Percentiles rank a stretch among this genome's conserved stretches.
These are phyloP conservation scores for Acanthosoma haemorrhoidale DNA, from an alignment of 2,888 invertebrate species.

Conservation along the genomic window DNA sequence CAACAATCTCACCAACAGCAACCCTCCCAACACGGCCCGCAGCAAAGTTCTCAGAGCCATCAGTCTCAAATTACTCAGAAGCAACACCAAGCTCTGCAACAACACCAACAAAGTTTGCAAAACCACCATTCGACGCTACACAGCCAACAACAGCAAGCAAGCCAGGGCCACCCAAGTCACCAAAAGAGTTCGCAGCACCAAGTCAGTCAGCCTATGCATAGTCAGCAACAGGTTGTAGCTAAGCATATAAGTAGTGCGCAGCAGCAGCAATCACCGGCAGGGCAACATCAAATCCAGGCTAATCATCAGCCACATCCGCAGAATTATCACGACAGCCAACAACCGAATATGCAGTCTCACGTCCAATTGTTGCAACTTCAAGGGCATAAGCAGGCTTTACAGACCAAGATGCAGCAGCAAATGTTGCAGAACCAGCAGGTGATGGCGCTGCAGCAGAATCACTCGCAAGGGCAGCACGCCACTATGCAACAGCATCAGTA, in stretches of 20 bases:
- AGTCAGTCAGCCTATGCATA: not conserved
- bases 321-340: not conserved
- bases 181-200: not conserved
- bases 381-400: not conserved
- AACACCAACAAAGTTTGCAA: slow-evolving; percentile 12
- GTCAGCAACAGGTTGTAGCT: not conserved
- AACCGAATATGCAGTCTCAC: not conserved
- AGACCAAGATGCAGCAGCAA: not conserved
- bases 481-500: slow-evolving; percentile 4
- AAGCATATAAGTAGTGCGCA: not conserved
- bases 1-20: slow-evolving; percentile 22
- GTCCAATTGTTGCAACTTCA: slow-evolving; percentile 15
- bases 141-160: slow-evolving; percentile 5
- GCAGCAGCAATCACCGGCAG: not conserved
- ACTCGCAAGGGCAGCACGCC: not conserved
- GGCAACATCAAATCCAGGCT: not conserved
- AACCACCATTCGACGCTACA: slow-evolving; percentile 3
- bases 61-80: not conserved
- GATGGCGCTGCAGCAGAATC: not conserved
- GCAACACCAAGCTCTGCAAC: slow-evolving; percentile 5
- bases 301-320: not conserved
- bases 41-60: slow-evolving; percentile 20
- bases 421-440: not conserved
- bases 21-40: not conserved
- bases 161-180: slow-evolving; percentile 15